phyloP scores from a whole-genome alignment of 64 coral and sea anemone species.

The Pocillopora damicornis region DNA sequence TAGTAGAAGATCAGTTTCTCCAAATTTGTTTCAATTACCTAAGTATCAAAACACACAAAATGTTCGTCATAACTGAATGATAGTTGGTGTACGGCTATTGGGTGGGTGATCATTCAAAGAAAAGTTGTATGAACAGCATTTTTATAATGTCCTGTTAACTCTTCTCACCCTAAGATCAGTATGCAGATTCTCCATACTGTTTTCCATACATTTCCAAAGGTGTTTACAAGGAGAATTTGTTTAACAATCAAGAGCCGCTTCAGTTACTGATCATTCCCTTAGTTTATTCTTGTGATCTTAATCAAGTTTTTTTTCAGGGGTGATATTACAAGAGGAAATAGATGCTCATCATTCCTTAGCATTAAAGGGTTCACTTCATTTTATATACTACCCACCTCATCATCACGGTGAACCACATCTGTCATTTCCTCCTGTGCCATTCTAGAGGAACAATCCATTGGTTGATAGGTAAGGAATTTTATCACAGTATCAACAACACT shows the following conservation, averaged over 20 bases:
- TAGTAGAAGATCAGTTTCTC: constrained; percentile 91
- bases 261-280: too few species aligned
- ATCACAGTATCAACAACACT: constrained; percentile 58
- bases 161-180: not conserved
- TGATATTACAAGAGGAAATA: not conserved
- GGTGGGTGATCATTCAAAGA: not conserved
- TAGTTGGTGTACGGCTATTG: not conserved
- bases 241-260: not conserved
- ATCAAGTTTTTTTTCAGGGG: not conserved
- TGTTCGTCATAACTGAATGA: not conserved
- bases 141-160: not conserved
- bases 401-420: constrained; percentile 60
- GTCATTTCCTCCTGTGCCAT: constrained; percentile 84
- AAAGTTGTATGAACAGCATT: not conserved
- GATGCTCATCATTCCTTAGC: not conserved
- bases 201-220: not conserved
- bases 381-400: constrained; percentile 18
- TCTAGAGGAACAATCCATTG: constrained; percentile 58
- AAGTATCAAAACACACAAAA: not conserved
- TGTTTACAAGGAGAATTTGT: not conserved
- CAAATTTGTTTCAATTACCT: constrained; percentile 80
- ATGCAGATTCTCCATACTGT: not conserved
- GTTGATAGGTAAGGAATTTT: constrained; percentile 49
- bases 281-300: too few species aligned
- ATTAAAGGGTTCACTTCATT: not conserved